Evolutionary conservation across 2,113 vertebrate genomes (phyloP).

Genomic region (Bungarus multicinctus): DNA sequence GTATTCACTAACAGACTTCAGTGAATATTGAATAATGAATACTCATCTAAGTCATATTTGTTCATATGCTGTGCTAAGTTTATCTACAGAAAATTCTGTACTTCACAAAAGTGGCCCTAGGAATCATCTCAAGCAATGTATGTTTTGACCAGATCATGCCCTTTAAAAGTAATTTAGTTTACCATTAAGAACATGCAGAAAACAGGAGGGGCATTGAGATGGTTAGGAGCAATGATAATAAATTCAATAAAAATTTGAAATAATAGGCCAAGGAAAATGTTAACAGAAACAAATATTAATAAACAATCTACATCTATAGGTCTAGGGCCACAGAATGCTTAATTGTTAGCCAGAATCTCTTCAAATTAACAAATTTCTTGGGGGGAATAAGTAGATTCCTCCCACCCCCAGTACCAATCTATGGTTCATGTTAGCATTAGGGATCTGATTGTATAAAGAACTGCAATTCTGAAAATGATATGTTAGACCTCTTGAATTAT

Average conservation of each 20-base stretch:
- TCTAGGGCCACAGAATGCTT: conserved; percentile 22
- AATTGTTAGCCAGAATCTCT: conserved; percentile 50
- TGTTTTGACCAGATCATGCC: not conserved
- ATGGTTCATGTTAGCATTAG: conserved; percentile 27
- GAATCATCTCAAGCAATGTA: conserved; percentile 9
- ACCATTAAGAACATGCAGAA: not conserved
- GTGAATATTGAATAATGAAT: not conserved
- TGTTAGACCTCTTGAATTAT: conserved; percentile 18
- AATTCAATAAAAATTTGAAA: not conserved
- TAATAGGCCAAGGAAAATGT: conserved; percentile 7
- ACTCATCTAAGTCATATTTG: conserved; percentile 20
- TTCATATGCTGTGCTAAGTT: not conserved
- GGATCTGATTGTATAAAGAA: conserved; percentile 65
- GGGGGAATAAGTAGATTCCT: conserved; percentile 23
- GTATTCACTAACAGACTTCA: conserved; percentile 5
- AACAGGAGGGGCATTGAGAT: not conserved
- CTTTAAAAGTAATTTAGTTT: not conserved
- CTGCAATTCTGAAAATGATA: conserved; percentile 5
- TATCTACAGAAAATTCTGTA: not conserved
- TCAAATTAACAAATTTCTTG: conserved; percentile 44
- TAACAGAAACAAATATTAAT: conserved; percentile 22
- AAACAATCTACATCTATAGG: conserved; percentile 14
- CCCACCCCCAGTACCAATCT: not conserved
- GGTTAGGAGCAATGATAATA: not conserved
- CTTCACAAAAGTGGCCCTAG: conserved; percentile 3